Conservation (phyloP, 2,888 invertebrate species). For the Hyppa rectilinea region DNA sequence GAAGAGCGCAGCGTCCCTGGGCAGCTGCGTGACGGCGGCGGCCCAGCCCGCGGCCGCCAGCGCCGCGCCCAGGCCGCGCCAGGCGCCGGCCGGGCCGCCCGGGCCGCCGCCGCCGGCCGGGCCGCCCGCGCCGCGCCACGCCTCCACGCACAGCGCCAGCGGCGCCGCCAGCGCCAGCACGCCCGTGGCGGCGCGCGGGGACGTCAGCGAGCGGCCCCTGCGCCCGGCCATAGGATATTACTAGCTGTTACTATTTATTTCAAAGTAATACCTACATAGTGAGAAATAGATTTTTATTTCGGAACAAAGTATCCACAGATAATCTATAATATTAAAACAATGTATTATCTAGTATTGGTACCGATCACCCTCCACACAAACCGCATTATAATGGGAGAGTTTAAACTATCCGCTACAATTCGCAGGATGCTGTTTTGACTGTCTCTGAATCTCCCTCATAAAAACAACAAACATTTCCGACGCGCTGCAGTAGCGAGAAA, state of each 20-base stretch:
- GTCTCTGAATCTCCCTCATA: no score
- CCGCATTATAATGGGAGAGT: no score
- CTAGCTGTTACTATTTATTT: not conserved
- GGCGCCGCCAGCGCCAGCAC: constrained; percentile 97
- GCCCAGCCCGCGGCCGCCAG: constrained; percentile 79
- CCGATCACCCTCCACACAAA: no score
- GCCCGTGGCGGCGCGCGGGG: constrained; percentile 96
- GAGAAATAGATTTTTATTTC: no score
- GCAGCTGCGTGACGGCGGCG: constrained; percentile 75
- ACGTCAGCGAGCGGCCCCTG: constrained; percentile 98
- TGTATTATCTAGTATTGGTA: no score
- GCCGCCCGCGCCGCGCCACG: constrained; percentile 80
- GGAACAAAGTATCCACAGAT: no score
- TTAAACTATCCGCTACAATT: no score
- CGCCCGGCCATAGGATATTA: constrained; percentile 91
- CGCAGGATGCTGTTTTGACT: no score
- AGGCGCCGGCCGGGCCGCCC: constrained; percentile 84
- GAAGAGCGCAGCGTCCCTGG: constrained; percentile 62
- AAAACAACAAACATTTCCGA: no score
- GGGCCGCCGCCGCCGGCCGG: constrained; percentile 96
- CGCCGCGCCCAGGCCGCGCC: constrained; percentile 68
- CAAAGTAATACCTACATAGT: not conserved
- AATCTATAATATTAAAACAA: no score
- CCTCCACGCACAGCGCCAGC: constrained; percentile 96
- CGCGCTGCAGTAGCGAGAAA: no score